phyloP scores from a whole-genome alignment of 1,140 invertebrate species.

The Anastatus disparis region DNA sequence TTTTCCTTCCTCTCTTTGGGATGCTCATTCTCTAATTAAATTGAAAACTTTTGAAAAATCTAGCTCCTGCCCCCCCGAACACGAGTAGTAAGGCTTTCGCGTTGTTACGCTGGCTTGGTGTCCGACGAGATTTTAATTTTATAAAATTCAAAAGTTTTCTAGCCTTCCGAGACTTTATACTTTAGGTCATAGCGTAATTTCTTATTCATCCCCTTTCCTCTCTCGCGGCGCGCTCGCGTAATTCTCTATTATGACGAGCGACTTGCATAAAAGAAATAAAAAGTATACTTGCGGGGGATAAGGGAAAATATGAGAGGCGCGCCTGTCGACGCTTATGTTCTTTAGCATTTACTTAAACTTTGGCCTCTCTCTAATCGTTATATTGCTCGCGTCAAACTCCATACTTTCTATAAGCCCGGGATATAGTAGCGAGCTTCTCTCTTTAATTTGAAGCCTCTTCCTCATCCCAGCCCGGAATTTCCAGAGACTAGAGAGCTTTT shows the following conservation, averaged over 20 bases:
- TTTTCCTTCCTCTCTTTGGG: not conserved
- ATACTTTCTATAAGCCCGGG: too few relatives aligned
- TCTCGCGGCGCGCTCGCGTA: not conserved
- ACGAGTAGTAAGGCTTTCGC: not conserved
- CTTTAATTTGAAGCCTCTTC: too few relatives aligned
- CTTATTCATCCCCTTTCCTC: not conserved
- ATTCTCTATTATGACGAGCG: conserved; percentile 15
- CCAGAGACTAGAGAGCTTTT: too few relatives aligned
- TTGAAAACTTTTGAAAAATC: conserved; percentile 24
- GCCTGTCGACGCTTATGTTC: not conserved
- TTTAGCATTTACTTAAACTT: not conserved
- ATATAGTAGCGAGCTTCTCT: too few relatives aligned
- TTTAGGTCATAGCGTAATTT: too few relatives aligned
- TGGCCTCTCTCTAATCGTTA: too few relatives aligned
- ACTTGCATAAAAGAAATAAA: not conserved
- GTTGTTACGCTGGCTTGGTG: not conserved
- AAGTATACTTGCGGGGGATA: not conserved
- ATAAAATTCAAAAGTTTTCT: conserved; percentile 27
- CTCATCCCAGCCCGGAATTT: too few relatives aligned
- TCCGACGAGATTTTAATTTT: conserved; percentile 31
- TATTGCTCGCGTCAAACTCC: too few relatives aligned
- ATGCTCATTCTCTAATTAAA: conserved; percentile 33
- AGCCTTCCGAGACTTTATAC: conserved; percentile 9
- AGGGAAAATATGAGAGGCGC: not conserved
- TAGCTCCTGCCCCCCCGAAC: too few relatives aligned